A percentile compares a stretch with the other conserved stretches of the same genome.
Evolutionary conservation across 2,888 invertebrate species (phyloP).

Genomic region (Hirudinaria manillensis): DNA sequence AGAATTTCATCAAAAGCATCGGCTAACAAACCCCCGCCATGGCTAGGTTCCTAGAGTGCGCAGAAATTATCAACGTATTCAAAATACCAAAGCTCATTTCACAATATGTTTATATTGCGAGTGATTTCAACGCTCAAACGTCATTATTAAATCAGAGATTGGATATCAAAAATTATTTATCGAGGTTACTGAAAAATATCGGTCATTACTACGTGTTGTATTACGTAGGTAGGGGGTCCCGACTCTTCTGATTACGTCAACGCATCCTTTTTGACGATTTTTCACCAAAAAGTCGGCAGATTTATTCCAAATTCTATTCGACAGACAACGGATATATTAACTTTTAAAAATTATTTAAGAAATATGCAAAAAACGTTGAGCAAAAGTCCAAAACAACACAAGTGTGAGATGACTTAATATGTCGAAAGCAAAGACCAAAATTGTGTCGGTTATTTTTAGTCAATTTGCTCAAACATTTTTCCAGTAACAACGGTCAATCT

Average conservation of each 20-base stretch:
- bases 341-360: slow-evolving; percentile 4
- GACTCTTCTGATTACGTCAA: slow-evolving; percentile 13
- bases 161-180: slow-evolving; percentile 13
- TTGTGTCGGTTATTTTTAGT: slow-evolving; percentile 10
- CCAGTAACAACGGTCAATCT: slow-evolving; percentile 6
- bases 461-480: slow-evolving; percentile 7
- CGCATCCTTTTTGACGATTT: slow-evolving; percentile 7
- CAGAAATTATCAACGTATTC: too few relatives aligned
- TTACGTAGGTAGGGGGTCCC: slow-evolving; percentile 15
- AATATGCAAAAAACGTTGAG: slow-evolving; percentile 3
- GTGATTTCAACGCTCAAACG: not conserved
- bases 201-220: slow-evolving; percentile 16
- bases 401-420: slow-evolving; percentile 22
- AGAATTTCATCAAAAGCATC: too few relatives aligned
- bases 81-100: too few relatives aligned
- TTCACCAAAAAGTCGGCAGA: slow-evolving; percentile 1
- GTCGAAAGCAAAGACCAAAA: slow-evolving; percentile 24
- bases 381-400: slow-evolving; percentile 13
- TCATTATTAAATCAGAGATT: slow-evolving; percentile 13
- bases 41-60: too few relatives aligned
- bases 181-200: slow-evolving; percentile 8
- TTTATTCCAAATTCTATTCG: not conserved
- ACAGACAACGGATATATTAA: not conserved
- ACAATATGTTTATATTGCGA: too few relatives aligned
- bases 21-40: too few relatives aligned